A percentile compares a stretch with the other conserved stretches of the same genome.
Evolutionary conservation across 2,888 invertebrate genomes (phyloP).

Genomic region (Zaprionus bogoriensis): DNA sequence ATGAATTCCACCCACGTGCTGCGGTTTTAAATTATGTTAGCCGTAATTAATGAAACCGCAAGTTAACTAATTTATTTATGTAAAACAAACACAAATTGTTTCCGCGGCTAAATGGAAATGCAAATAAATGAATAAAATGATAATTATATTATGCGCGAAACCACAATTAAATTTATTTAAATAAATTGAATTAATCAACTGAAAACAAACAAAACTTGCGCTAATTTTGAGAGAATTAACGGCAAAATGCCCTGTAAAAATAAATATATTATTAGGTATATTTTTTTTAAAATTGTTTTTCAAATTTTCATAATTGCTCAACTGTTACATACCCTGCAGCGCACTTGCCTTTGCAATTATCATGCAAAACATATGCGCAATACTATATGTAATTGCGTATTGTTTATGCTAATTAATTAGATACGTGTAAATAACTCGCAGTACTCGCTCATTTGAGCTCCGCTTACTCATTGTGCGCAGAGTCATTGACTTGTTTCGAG

Average conservation of each 20-base stretch:
- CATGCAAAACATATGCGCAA: conserved; percentile 2
- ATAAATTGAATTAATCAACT: too few species aligned
- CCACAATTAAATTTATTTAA: too few species aligned
- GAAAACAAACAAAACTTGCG: too few species aligned
- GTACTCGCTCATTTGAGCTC: conserved; percentile 11
- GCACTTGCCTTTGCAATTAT: neutral
- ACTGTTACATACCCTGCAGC: neutral
- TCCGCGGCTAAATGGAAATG: too few species aligned
- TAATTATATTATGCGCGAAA: too few species aligned
- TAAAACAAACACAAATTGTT: neutral
- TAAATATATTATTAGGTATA: too few species aligned
- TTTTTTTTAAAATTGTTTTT: too few species aligned
- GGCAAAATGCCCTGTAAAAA: too few species aligned
- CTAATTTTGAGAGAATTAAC: too few species aligned
- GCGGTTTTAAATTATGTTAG: conserved; percentile 10
- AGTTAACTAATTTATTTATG: conserved; percentile 4
- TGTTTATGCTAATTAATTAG: conserved; percentile 28
- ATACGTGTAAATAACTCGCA: conserved; percentile 15
- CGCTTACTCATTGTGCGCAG: conserved; percentile 32
- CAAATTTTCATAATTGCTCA: neutral
- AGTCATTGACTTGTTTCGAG: conserved; percentile 53
- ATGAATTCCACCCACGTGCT: conserved; percentile 27
- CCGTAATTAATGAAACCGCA: neutral
- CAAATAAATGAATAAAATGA: neutral
- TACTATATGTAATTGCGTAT: conserved; percentile 5